A percentile compares a stretch with the other conserved stretches of the same genome.
Conservation (phyloP, 2,888 invertebrate genomes). For the Perizoma flavofasciatum region DNA sequence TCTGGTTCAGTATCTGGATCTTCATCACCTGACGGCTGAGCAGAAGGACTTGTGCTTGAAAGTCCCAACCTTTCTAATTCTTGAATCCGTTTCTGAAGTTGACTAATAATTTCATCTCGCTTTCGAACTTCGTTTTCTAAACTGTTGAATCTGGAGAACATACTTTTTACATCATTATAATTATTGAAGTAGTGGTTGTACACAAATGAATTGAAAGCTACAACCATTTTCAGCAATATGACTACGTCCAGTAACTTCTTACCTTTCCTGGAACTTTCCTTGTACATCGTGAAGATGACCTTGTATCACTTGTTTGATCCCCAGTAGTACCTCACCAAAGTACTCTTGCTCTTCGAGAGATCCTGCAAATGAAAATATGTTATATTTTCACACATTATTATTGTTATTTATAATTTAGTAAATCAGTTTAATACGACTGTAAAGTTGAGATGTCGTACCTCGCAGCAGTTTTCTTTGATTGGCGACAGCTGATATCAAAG, state of each 20-base stretch:
- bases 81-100: slow-evolving; percentile 89
- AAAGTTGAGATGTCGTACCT: slow-evolving; percentile 60
- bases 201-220: slow-evolving; percentile 27
- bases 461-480: slow-evolving; percentile 84
- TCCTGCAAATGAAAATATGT: slow-evolving; percentile 69
- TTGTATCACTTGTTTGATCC: slow-evolving; percentile 92
- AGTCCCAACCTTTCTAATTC: slow-evolving; percentile 84
- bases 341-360: slow-evolving; percentile 91
- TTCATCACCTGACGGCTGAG: slow-evolving; percentile 40
- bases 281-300: slow-evolving; percentile 88
- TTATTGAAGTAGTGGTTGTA: slow-evolving; percentile 33
- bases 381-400: slow-evolving; percentile 19
- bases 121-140: slow-evolving; percentile 92
- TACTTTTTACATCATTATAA: slow-evolving; percentile 42
- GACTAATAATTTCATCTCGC: slow-evolving; percentile 91
- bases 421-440: not conserved
- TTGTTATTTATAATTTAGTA: slow-evolving; percentile 3
- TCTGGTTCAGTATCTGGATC: slow-evolving; percentile 31
- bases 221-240: slow-evolving; percentile 1
- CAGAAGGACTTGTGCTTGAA: slow-evolving; percentile 41
- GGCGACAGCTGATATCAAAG: slow-evolving; percentile 82
- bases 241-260: slow-evolving; percentile 15
- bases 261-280: slow-evolving; percentile 87
- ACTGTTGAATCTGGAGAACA: slow-evolving; percentile 84
- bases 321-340: slow-evolving; percentile 90